These are phyloP conservation scores for Lasius fuliginosus DNA, from an alignment of 2,888 invertebrate genomes.

Conservation along the genomic window DNA sequence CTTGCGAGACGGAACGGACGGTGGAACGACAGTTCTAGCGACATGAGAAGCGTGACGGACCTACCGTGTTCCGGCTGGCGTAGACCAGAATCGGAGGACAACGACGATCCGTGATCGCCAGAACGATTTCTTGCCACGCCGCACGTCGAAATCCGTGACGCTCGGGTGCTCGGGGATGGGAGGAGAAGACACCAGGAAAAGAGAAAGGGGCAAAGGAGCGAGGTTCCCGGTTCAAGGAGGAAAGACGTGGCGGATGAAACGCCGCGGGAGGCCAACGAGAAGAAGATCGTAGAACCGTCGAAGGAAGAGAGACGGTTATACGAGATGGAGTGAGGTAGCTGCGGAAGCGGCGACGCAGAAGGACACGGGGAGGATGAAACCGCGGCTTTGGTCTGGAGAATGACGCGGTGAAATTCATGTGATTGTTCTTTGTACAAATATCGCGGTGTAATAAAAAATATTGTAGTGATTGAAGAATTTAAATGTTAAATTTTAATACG, in stretches of 20 bases:
- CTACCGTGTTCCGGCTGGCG: constrained; percentile 68
- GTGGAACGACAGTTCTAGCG: constrained; percentile 71
- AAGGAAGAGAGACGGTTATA: constrained; percentile 7
- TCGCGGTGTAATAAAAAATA: constrained; percentile 84
- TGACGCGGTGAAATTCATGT: constrained; percentile 86
- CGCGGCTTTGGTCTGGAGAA: constrained; percentile 62
- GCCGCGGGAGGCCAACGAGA: constrained; percentile 37
- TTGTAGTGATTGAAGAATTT: constrained; percentile 86
- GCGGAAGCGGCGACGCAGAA: constrained; percentile 56
- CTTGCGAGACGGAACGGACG: constrained; percentile 65
- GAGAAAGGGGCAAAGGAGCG: not conserved
- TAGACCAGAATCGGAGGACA: constrained; percentile 50
- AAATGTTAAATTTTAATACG: constrained; percentile 87
- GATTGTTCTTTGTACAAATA: constrained; percentile 89
- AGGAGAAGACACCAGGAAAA: not conserved
- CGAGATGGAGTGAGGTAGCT: constrained; percentile 57
- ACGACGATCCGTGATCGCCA: constrained; percentile 59
- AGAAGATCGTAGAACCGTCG: constrained; percentile 56
- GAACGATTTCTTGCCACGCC: constrained; percentile 57
- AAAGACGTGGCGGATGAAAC: constrained; percentile 44
- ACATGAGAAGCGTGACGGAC: constrained; percentile 65
- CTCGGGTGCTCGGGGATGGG: constrained; percentile 51
- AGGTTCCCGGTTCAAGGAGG: constrained; percentile 2
- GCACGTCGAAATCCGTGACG: constrained; percentile 63
- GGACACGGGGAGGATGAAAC: constrained; percentile 55